Evolutionary conservation across 2,888 invertebrate species (phyloP).

Genomic region (Candidula unifasciata): DNA sequence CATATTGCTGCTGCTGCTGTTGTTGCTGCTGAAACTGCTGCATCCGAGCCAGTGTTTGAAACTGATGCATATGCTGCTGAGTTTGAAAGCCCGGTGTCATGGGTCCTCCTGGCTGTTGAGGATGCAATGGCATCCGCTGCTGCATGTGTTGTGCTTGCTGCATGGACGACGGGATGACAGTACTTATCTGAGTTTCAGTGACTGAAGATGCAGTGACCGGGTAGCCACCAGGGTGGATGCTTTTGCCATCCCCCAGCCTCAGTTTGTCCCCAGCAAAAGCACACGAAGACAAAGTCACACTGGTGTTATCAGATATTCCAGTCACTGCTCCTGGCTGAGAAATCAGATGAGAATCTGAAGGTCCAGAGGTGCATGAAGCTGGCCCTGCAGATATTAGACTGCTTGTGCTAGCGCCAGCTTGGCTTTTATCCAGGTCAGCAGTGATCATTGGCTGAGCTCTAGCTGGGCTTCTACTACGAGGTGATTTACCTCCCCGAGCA

Average conservation of each 20-base stretch:
- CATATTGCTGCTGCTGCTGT: constrained; percentile 51
- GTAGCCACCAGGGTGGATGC: background rate
- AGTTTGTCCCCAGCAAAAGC: constrained; percentile 21
- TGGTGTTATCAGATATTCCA: constrained; percentile 17
- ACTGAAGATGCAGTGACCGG: constrained; percentile 5
- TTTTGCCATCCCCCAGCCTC: constrained; percentile 23
- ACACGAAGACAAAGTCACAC: background rate
- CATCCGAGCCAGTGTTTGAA: constrained; percentile 43
- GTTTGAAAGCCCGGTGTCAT: constrained; percentile 45
- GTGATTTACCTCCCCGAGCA: constrained; percentile 50
- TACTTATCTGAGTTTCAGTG: constrained; percentile 16
- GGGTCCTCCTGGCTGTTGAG: constrained; percentile 36
- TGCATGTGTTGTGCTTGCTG: constrained; percentile 21
- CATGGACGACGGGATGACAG: constrained; percentile 6
- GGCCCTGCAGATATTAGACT: background rate
- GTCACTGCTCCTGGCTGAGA: constrained; percentile 13
- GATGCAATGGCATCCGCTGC: constrained; percentile 44
- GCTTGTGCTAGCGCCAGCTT: background rate
- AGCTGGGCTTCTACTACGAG: constrained; percentile 53
- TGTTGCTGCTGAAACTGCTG: constrained; percentile 52
- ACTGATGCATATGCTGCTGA: constrained; percentile 50
- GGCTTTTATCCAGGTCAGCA: constrained; percentile 18
- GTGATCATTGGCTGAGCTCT: constrained; percentile 35
- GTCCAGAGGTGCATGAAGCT: constrained; percentile 35
- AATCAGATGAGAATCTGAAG: constrained; percentile 35